These are phyloP conservation scores for Lepus townsendii DNA, from an alignment of 2,797 vertebrate genomes.

Conservation along the genomic window DNA sequence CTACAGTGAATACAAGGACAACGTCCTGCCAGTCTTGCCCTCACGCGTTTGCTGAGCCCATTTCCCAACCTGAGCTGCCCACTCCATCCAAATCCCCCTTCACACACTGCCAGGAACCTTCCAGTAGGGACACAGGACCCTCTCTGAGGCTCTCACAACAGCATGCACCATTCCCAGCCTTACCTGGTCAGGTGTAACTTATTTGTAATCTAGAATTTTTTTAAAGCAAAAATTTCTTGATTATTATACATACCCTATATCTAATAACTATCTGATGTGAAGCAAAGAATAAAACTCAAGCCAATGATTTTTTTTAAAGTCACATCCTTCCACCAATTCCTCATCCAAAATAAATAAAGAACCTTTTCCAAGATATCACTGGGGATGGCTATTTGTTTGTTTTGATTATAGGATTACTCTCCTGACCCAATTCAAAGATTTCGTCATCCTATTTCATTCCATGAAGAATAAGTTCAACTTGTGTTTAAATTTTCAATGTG, in stretches of 20 bases:
- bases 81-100: not conserved
- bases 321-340: not conserved
- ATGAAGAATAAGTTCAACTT: slow-evolving; percentile 16
- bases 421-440: not conserved
- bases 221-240: not conserved
- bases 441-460: not conserved
- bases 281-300: slow-evolving; percentile 47
- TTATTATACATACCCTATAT: not conserved
- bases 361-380: not conserved
- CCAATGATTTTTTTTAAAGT: not conserved
- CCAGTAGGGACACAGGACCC: not conserved
- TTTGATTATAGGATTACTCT: slow-evolving; percentile 12
- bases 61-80: not conserved
- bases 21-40: not conserved
- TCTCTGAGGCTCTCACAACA: not conserved
- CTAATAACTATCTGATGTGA: not conserved
- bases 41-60: not conserved
- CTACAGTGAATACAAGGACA: not conserved
- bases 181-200: not conserved
- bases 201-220: not conserved
- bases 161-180: not conserved
- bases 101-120: not conserved
- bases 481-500: slow-evolving; percentile 39
- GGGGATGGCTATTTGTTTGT: not conserved
- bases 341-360: not conserved